These are phyloP conservation scores for Holothuria scabra DNA, from an alignment of 53 echinoderm and acorn worm genomes.

Conservation along the genomic window DNA sequence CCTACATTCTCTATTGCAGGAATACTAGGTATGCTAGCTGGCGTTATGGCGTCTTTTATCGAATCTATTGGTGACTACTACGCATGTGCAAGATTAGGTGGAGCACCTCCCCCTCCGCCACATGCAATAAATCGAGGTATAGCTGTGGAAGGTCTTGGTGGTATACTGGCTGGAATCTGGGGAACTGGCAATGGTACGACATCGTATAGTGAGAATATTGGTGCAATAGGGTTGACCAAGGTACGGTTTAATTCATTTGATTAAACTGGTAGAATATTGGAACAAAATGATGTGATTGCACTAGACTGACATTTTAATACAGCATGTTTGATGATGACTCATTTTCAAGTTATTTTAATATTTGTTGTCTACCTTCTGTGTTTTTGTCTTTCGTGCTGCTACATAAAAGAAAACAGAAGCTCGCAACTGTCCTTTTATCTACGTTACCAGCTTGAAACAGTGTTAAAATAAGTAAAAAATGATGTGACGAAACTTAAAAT, in stretches of 20 bases:
- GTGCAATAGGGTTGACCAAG: constrained; percentile 83
- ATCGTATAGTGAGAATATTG: constrained; percentile 83
- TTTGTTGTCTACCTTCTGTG: no score
- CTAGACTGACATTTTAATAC: no score
- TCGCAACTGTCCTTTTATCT: no score
- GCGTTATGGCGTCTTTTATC: constrained; percentile 76
- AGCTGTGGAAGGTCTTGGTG: constrained; percentile 72
- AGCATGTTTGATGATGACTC: no score
- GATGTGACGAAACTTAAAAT: no score
- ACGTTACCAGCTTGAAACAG: no score
- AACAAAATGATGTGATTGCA: no score
- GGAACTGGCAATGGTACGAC: constrained; percentile 83
- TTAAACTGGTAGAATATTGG: no score
- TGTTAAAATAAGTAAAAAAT: no score
- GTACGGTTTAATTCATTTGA: constrained; percentile 22
- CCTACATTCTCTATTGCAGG: constrained; percentile 68
- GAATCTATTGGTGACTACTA: constrained; percentile 87
- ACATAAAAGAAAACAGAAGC: no score
- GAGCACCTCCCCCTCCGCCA: constrained; percentile 78
- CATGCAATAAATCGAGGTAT: constrained; percentile 85
- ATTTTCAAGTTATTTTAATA: no score
- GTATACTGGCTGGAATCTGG: constrained; percentile 75
- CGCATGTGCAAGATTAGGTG: constrained; percentile 78
- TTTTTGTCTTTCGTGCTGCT: no score
- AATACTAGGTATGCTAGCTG: constrained; percentile 71